Percentiles rank a stretch among this genome's conserved stretches.
Conservation (phyloP, 1,140 invertebrate genomes). For the Aphaenogaster floridana region DNA sequence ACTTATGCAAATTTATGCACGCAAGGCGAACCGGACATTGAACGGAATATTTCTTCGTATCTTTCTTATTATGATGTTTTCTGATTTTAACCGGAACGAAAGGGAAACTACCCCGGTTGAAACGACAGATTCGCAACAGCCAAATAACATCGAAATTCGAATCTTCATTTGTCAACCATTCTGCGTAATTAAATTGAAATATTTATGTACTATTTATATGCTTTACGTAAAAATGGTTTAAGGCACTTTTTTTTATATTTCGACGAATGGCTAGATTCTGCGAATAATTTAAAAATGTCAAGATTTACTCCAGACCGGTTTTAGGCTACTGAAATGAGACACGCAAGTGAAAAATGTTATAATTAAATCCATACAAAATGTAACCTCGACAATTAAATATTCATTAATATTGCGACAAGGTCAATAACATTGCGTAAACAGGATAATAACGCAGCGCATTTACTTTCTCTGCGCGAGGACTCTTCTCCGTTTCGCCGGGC, state of each 20-base stretch:
- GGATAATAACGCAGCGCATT: conserved; percentile 40
- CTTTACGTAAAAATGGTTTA: conserved; percentile 10
- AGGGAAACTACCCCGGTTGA: neutral
- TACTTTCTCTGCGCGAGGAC: conserved; percentile 76
- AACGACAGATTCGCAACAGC: neutral
- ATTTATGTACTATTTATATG: neutral
- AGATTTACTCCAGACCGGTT: neutral
- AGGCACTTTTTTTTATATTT: neutral
- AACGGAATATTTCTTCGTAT: neutral
- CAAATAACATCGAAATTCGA: neutral
- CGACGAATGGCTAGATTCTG: neutral
- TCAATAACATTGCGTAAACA: conserved; percentile 58
- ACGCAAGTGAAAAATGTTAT: neutral
- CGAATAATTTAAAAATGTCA: neutral
- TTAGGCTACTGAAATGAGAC: neutral
- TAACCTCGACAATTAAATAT: conserved; percentile 8
- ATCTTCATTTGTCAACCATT: neutral
- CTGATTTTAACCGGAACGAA: neutral
- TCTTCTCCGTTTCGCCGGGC: conserved; percentile 70
- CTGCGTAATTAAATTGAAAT: neutral
- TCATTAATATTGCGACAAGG: conserved; percentile 38
- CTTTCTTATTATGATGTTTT: neutral
- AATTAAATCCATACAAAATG: conserved; percentile 1
- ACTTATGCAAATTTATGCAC: conserved; percentile 35
- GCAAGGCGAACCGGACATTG: neutral